A percentile compares a stretch with the other conserved stretches of the same genome.
Conservation (phyloP, 1,140 invertebrate species). For the Platyscapa corneri region DNA sequence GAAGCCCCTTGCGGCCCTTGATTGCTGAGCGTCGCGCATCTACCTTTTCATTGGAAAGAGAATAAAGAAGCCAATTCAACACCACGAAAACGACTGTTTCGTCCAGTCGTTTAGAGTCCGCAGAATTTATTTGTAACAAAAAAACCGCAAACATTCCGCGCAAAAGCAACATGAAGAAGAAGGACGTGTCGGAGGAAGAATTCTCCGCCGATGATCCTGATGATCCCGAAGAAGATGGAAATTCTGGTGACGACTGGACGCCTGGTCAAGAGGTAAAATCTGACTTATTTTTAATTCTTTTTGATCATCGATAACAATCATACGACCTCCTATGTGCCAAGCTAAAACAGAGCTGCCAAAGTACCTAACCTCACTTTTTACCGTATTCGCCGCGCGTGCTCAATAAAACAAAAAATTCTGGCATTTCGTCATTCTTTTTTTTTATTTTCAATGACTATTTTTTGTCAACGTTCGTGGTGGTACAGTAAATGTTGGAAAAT, state of each 20-base stretch:
- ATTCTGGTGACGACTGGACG: constrained; percentile 71
- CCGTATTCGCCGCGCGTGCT: neutral
- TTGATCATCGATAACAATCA: neutral
- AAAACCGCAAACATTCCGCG: constrained; percentile 70
- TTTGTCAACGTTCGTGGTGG: neutral
- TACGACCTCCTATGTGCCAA: neutral
- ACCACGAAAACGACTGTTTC: neutral
- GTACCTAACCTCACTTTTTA: constrained; percentile 1
- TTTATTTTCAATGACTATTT: neutral
- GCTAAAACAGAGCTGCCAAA: neutral
- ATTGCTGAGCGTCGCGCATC: neutral
- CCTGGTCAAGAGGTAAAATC: constrained; percentile 61
- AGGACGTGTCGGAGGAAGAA: constrained; percentile 72
- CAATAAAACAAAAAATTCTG: neutral
- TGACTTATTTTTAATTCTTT: neutral
- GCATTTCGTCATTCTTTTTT: neutral
- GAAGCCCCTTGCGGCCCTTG: constrained; percentile 17
- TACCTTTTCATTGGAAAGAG: neutral
- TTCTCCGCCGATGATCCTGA: constrained; percentile 73
- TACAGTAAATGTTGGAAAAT: no score
- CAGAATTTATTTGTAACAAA: neutral
- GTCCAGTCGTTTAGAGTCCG: neutral
- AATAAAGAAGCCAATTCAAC: neutral
- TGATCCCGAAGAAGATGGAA: constrained; percentile 70
- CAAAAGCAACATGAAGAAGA: constrained; percentile 69